Evolutionary conservation across 2,113 vertebrate species (phyloP).

Genomic region (Lophura nycthemera): DNA sequence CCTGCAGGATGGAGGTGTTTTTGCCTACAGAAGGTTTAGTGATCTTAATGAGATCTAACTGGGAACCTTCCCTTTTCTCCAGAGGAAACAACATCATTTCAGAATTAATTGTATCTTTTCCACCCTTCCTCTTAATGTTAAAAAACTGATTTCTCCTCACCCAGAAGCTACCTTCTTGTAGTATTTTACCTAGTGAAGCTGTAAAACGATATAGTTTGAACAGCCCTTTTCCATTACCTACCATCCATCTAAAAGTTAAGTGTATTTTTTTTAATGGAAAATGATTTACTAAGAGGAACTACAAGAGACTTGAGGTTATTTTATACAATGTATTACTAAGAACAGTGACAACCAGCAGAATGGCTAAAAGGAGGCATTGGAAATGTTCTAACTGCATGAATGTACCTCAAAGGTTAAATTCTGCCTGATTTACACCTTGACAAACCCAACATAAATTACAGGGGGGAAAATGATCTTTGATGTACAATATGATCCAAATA

Average conservation of each 20-base stretch:
- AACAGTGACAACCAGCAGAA: background rate
- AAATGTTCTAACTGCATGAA: background rate
- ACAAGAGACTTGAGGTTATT: background rate
- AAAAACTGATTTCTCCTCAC: background rate
- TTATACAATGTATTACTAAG: conserved; percentile 1
- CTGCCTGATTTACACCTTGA: background rate
- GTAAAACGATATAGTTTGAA: background rate
- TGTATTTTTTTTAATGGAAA: conserved; percentile 8
- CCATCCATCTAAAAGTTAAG: background rate
- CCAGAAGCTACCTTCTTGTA: background rate
- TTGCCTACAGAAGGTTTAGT: background rate
- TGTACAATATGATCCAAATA: background rate
- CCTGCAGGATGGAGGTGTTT: background rate
- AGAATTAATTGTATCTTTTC: background rate
- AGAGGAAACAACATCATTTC: background rate
- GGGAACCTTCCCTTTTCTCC: background rate
- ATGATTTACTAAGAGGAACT: background rate
- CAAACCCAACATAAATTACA: background rate
- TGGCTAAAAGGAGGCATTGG: background rate
- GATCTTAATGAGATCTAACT: background rate
- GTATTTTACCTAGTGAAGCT: background rate
- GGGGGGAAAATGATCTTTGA: background rate
- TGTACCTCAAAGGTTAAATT: background rate
- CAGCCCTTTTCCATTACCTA: background rate
- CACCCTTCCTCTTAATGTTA: background rate